Evolutionary conservation across 2,797 vertebrate genomes (phyloP), one percentile per base, ranked within the genome.

Genomic region (Oreochromis mossambicus): DNA sequence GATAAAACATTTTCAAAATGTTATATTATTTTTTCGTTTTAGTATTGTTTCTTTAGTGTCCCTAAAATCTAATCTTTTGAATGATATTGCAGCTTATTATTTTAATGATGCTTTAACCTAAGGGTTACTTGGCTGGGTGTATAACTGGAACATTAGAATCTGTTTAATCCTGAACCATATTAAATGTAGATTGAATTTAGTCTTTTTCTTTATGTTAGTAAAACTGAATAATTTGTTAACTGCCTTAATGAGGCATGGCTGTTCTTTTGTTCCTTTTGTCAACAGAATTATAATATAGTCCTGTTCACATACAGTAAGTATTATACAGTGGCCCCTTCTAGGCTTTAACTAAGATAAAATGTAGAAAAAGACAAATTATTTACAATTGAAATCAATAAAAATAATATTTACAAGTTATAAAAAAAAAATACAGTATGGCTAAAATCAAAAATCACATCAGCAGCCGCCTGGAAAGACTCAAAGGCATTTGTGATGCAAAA

Each of bases 401-500:
- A 54, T 29, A 32, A 75, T 75, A 75, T 75, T 75, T 75, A 75
- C 68, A 75, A 51, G 82, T 54, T 68, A 63, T 12, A 79, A 87
- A 66, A 41, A 66, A 41, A 63, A 52, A 68, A 32, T 86, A 85
- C 41, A 90, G 90, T 84, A 84, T 7, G 5, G 24, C 19, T 83
- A 66, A 66, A 87, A 88, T 76, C 29, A 83, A 82, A 73, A 82
- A 90, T 87, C 89, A 92, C 91, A 95, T 90, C 83, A 92, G 70
- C 52, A 77, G 68, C 92, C 24, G 90, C 93, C 94, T 95, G 94
- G 95, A 91, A 86, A 52, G 88, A 43, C 80, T 91, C 83, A 84
- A 92, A 96, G 95, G 95, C 94, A 95, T 95, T 95, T 94, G 85
- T 89, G 92, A 94, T 91, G 91, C 81, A 94, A 88, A 93, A 91